Evolutionary conservation across 1,140 invertebrate species (phyloP), one percentile per base, ranked within the genome.

Genomic region (Drosophila varians): DNA sequence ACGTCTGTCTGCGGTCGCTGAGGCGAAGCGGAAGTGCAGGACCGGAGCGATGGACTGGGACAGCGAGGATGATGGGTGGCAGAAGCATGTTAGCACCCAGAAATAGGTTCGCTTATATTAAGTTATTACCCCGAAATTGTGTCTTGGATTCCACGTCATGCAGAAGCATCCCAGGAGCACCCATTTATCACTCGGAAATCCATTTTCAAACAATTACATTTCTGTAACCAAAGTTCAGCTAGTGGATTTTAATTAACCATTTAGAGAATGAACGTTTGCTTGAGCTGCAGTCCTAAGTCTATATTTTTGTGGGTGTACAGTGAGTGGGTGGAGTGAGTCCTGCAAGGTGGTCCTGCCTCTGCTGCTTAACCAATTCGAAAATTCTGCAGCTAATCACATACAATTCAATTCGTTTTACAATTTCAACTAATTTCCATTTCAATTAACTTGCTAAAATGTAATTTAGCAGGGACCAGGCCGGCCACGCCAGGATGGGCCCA

Each of bases 391-490:
- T 90, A 90, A 90, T 90, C 89, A 89, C 84, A 87, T 90, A 86
- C 89, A 90, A 90, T 90, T 87, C 84, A 90, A 90, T 90, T 90
- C 89, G 80, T 90, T 90, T 90, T 89, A 90, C 88, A 90, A 90
- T 90, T 90, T 89, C 89, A 90, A 90, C 89, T 90, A 90, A 90
- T 90, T 90, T 90, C 89, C 89, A 90, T 90, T 90, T 90, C 89
- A 90, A 90, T 90, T 90, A 90, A 90, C 89, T 90, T 90, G 86
- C 77, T 80, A 74, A 90, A 90, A 90, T 90, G 89, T 89, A 90
- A 90, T 90, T 90, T 90, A 90, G 86, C 82, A 66, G 53, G 57
- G 21, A 31, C 38, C 26, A 65, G 26, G 26, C 38, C 55, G 36
- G 21, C 18, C 34, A 55, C 4, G 7, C 28, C 40, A 36, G 19